Evolutionary conservation across 2,888 invertebrate species (phyloP).

Genomic region (Bombyx huttoni): DNA sequence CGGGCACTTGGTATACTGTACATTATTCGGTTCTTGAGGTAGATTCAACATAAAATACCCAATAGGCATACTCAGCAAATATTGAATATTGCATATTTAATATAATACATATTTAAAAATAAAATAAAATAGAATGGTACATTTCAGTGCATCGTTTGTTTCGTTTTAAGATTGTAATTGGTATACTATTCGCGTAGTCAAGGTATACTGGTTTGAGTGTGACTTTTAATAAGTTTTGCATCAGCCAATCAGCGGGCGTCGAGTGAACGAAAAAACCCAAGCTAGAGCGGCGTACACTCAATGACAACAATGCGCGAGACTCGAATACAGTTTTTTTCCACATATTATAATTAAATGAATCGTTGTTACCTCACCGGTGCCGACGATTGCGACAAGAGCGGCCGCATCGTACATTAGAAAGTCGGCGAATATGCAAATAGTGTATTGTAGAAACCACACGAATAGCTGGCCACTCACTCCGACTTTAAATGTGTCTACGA

Average conservation of each 20-base stretch:
- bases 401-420: constrained; percentile 71
- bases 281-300: constrained; percentile 31
- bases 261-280: constrained; percentile 35
- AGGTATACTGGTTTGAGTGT: constrained; percentile 43
- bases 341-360: constrained; percentile 63
- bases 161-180: constrained; percentile 32
- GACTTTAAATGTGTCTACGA: constrained; percentile 68
- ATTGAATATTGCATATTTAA: background rate
- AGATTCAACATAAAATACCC: background rate
- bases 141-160: constrained; percentile 14
- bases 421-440: constrained; percentile 72
- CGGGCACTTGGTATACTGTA: constrained; percentile 14
- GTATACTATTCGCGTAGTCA: constrained; percentile 34
- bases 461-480: constrained; percentile 70
- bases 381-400: constrained; percentile 67
- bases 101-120: background rate
- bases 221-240: constrained; percentile 34
- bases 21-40: background rate
- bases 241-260: constrained; percentile 31
- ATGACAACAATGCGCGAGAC: constrained; percentile 48
- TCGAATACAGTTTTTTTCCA: constrained; percentile 44
- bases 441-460: constrained; percentile 70
- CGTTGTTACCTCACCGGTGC: constrained; percentile 63
- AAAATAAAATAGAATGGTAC: background rate
- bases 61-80: background rate